These are phyloP conservation scores for Caranx melampygus DNA, from an alignment of 2,113 vertebrate genomes.

Conservation along the genomic window DNA sequence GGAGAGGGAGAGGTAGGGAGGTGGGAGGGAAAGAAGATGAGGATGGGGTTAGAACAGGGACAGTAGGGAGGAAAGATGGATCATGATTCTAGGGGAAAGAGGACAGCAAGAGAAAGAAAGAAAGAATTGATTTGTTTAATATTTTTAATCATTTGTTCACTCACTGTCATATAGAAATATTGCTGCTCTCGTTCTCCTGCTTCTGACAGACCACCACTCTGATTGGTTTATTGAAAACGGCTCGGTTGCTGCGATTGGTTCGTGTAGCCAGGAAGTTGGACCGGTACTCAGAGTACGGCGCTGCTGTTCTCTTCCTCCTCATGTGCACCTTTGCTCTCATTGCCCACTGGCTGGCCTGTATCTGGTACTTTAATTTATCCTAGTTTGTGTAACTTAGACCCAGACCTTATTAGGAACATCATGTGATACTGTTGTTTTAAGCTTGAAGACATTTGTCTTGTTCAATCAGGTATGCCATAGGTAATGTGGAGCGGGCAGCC, in stretches of 20 bases:
- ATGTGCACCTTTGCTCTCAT: slow-evolving; percentile 92
- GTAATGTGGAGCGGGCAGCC: slow-evolving; percentile 87
- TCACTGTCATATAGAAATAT: not conserved
- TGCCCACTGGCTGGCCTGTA: slow-evolving; percentile 98
- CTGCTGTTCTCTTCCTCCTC: slow-evolving; percentile 90
- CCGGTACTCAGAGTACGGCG: slow-evolving; percentile 90
- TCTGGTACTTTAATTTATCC: slow-evolving; percentile 90
- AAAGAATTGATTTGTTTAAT: not conserved
- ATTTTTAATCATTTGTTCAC: not conserved
- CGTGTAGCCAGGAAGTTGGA: slow-evolving; percentile 91
- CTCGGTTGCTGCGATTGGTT: slow-evolving; percentile 89
- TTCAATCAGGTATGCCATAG: slow-evolving; percentile 82
- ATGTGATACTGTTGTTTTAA: too few relatives aligned
- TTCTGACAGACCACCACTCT: slow-evolving; percentile 81
- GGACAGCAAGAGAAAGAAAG: not conserved
- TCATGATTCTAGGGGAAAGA: not conserved
- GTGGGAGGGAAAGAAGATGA: slow-evolving; percentile 5
- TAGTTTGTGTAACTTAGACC: not conserved
- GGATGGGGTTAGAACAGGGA: not conserved
- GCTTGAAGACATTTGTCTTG: not conserved
- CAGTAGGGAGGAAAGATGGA: not conserved
- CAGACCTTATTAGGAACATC: not conserved
- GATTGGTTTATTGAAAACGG: slow-evolving; percentile 92
- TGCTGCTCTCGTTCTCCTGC: not conserved
- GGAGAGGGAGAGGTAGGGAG: slow-evolving; percentile 55